phyloP scores from a whole-genome alignment of 2,797 vertebrate species.

The Tenualosa thibaudeaui region DNA sequence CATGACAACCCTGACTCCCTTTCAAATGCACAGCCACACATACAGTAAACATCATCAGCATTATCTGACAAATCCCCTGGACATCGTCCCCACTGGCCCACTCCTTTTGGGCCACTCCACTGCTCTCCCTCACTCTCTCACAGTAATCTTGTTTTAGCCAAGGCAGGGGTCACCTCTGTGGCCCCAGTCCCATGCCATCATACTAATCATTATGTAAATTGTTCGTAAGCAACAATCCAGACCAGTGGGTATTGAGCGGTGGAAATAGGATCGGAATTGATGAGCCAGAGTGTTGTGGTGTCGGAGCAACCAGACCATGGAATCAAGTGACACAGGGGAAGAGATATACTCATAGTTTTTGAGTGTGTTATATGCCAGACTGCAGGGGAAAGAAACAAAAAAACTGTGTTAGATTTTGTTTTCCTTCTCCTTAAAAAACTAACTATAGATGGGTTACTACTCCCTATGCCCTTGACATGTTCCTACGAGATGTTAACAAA shows the following conservation, averaged over 20 bases:
- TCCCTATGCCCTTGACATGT: not conserved
- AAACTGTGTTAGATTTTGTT: too few species aligned
- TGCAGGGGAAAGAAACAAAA: too few species aligned
- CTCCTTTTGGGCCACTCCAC: conserved; percentile 34
- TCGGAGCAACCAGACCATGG: not conserved
- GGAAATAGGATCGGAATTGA: conserved; percentile 27
- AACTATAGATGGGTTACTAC: not conserved
- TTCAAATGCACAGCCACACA: conserved; percentile 36
- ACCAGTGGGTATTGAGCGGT: conserved; percentile 28
- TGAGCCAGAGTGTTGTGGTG: not conserved
- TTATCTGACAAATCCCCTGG: conserved; percentile 28
- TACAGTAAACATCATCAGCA: conserved; percentile 3
- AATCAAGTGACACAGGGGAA: not conserved
- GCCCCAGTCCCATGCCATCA: not conserved
- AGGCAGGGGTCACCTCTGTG: not conserved
- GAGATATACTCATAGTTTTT: not conserved
- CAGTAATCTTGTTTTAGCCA: conserved; percentile 30
- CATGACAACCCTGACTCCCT: not conserved
- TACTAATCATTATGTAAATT: conserved; percentile 31
- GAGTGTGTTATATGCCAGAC: not conserved
- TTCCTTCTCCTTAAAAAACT: too few species aligned
- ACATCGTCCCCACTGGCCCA: not conserved
- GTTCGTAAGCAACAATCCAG: conserved; percentile 8
- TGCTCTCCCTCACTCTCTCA: not conserved
- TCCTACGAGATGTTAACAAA: not conserved